These are phyloP conservation scores for Plecotus auritus DNA, from an alignment of 2,113 vertebrate species.

Conservation along the genomic window DNA sequence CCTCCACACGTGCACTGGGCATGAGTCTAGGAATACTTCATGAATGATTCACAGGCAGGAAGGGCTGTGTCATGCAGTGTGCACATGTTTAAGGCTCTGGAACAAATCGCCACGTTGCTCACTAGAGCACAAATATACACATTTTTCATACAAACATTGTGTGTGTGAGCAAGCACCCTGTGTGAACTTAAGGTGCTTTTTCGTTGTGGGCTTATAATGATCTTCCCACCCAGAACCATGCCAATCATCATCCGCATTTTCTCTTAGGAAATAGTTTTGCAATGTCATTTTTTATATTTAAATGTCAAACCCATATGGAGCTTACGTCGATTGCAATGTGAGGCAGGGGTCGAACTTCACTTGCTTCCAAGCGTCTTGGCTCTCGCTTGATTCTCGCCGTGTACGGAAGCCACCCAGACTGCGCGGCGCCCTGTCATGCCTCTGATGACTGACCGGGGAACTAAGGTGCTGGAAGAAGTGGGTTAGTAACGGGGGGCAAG, in stretches of 20 bases:
- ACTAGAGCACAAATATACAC: not conserved
- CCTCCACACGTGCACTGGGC: fast-evolving
- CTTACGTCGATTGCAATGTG: not conserved
- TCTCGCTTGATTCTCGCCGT: not conserved
- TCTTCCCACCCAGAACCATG: not conserved
- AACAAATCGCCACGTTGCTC: not conserved
- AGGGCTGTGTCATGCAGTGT: not conserved
- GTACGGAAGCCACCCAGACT: not conserved
- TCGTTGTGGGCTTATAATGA: not conserved
- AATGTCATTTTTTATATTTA: constrained; percentile 18
- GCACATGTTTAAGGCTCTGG: not conserved
- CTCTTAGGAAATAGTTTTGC: not conserved
- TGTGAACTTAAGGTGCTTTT: not conserved
- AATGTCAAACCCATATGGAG: constrained; percentile 39
- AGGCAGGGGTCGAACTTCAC: not conserved
- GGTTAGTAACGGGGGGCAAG: not conserved
- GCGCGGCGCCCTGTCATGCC: not conserved
- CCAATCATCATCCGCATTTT: not conserved
- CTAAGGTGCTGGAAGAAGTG: not conserved
- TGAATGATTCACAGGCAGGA: not conserved
- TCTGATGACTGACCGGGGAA: not conserved
- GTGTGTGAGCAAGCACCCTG: fast-evolving
- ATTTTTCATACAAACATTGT: not conserved
- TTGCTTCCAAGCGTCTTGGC: not conserved
- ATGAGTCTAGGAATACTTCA: not conserved